phyloP scores from a whole-genome alignment of 2,888 invertebrate genomes.

The Drosophila limbata region DNA sequence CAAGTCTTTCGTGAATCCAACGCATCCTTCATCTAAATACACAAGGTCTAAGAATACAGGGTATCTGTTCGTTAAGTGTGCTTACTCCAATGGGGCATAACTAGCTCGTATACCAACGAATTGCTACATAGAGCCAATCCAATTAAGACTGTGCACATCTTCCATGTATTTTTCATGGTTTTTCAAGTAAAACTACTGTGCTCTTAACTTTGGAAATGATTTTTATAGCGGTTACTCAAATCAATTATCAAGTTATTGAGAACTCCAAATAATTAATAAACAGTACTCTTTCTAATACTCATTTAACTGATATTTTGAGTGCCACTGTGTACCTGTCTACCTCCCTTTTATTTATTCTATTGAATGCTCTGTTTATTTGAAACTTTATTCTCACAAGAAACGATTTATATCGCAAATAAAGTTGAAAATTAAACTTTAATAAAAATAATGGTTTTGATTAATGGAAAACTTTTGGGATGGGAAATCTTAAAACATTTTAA shows the following conservation, averaged over 20 bases:
- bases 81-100: neutral
- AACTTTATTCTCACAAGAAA: neutral
- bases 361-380: neutral
- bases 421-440: too few species aligned
- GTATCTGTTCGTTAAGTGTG: neutral
- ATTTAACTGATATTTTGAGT: neutral
- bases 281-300: neutral
- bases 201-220: neutral
- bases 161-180: conserved; percentile 9
- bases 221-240: conserved; percentile 32
- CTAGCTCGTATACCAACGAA: conserved; percentile 12
- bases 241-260: neutral
- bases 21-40: conserved; percentile 25
- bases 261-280: neutral
- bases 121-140: neutral
- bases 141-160: conserved; percentile 6
- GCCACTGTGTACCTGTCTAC: conserved; percentile 5
- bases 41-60: neutral
- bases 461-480: too few species aligned
- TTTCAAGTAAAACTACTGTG: neutral
- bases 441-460: too few species aligned
- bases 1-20: neutral
- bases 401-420: too few species aligned
- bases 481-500: too few species aligned
- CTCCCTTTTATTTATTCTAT: neutral